These are phyloP conservation scores for Nerophis lumbriciformis DNA, from an alignment of 2,113 vertebrate species.

Conservation along the genomic window DNA sequence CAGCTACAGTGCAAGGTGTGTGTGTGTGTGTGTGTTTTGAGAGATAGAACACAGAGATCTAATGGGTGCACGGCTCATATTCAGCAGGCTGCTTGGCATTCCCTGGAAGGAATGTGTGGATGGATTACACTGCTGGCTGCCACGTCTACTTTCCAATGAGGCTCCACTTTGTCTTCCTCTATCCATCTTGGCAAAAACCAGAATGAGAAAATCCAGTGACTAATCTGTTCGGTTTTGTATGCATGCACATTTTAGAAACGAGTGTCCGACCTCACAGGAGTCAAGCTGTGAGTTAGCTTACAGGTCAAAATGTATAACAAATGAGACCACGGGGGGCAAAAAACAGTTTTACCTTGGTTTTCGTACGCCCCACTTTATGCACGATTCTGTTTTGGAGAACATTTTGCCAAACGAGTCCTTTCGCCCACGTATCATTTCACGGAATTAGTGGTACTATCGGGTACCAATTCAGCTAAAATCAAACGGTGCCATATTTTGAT, in stretches of 20 bases:
- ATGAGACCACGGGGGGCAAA: too few species aligned
- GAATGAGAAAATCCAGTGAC: conserved; percentile 44
- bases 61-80: conserved; percentile 55
- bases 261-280: too few species aligned
- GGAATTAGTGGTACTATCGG: too few species aligned
- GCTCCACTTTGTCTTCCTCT: conserved; percentile 61
- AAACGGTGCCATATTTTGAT: too few species aligned
- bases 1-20: conserved; percentile 14
- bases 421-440: too few species aligned
- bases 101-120: conserved; percentile 64
- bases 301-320: too few species aligned
- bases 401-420: too few species aligned
- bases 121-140: conserved; percentile 64
- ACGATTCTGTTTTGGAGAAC: too few species aligned
- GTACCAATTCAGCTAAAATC: too few species aligned
- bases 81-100: conserved; percentile 59
- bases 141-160: conserved; percentile 59
- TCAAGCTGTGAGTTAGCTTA: too few species aligned
- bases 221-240: conserved; percentile 14
- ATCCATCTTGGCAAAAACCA: conserved; percentile 41
- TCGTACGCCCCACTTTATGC: too few species aligned
- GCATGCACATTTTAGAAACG: neutral
- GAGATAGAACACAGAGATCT: conserved; percentile 36
- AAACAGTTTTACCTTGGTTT: too few species aligned
- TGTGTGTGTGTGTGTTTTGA: conserved; percentile 31